Evolutionary conservation across 2,113 vertebrate species (phyloP), one percentile per base, ranked within the genome.

Genomic region (Pseudopodoces humilis): DNA sequence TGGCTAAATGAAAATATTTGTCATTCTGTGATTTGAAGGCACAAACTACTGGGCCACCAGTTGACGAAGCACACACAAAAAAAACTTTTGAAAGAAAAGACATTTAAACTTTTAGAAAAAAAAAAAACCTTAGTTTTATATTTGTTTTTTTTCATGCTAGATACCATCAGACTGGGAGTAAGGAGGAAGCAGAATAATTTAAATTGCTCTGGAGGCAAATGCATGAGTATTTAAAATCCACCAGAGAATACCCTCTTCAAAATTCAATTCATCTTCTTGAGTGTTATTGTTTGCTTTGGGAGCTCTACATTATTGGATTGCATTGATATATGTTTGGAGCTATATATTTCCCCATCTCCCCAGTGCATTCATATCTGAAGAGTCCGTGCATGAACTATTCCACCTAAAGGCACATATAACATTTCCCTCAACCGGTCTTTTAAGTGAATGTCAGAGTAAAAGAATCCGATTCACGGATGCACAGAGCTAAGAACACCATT

Each of bases 241-340:
- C 65, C 17, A 68, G 85, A 76, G 72, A 87, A 28, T 76, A 83
- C 69, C 46, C 25, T 84, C 44, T 63, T 79, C 70, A 90, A 93
- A 94, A 93, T 92, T 93, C 63, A 88, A 62, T 92, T 94, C 22
- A 85, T 94, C 90, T 93, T 85, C 82, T 64, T 90, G 82, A 94
- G 10, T 68, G 30, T 33, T 85, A 83, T 63, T 83, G 63, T 92
- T 92, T 92, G 58, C 79, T 96, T 83, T 88, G 92, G 70, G 85
- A 94, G 5, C 11, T 85, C 50, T 83, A 50, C 50, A 35, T 80
- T 90, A 92, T 88, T 93, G 43, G 50, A 88, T 86, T 69, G n/a
- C 23, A 53, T 39, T 43, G 30, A 46, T 80, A 33, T 83, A 53
- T 74, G 23, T 93, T 83, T 72, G 49, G 33, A 88, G 78, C n/a